Evolutionary conservation across 2,888 invertebrate genomes (phyloP), one percentile per base, ranked within the genome.

Genomic region (Andrena flavipes): DNA sequence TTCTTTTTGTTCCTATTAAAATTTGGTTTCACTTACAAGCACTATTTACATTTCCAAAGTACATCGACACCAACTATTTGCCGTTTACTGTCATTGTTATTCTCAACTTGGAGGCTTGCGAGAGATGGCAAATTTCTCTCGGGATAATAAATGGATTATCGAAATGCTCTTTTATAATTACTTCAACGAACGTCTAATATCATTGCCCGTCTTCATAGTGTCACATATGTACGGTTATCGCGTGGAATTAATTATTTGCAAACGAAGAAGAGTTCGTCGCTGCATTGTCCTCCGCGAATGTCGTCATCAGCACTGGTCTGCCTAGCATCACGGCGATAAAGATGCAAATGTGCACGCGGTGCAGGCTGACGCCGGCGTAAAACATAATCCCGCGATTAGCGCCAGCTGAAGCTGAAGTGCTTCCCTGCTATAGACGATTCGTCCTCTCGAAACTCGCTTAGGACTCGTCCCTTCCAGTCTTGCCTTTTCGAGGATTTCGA

Each of bases 311-410:
- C 71, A 54, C 29, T 29, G 62, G 68, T 8, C 54, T 16, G 33
- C 23, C 26, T 20, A 35, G 78, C 74, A 59, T 75, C 79, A 70
- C 51, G 60, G 59, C 78, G 75, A 87, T 90, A 85, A 89, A 88
- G 82, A 88, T 90, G 88, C 83, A 87, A 88, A 88, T 89, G 80
- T 60, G 82, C 82, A 67, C 59, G 59, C 67, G 70, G 80, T 33
- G 73, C 77, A 81, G 74, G 76, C 80, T 83, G 86, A 74, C 70
- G 76, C 71, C 65, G 64, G 68, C 72, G 77, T 81, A 80, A 80
- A 82, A 79, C 76, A 72, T 77, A 87, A 82, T 82, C 73, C 72
- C 71, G 80, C 83, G 87, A 87, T 90, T 89, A 86, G 82, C 82
- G 85, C 83, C 81, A 83, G 82, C 82, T 87, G 87, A 86, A 77